phyloP scores from a whole-genome alignment of 2,888 invertebrate genomes.

The Tholera decimalis region DNA sequence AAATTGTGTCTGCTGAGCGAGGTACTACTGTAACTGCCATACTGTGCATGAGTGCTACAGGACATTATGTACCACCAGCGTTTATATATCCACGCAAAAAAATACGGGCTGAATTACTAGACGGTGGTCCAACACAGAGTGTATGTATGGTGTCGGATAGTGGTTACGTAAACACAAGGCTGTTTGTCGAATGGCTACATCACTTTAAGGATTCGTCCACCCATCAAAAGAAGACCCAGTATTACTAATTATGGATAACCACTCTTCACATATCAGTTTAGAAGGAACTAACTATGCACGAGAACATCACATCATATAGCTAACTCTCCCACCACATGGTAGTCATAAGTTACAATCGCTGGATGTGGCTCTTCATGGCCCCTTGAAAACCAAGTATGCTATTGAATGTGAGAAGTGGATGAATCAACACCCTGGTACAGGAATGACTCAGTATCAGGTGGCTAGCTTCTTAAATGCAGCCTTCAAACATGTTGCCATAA shows the following conservation, averaged over 20 bases:
- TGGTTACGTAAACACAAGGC: background rate
- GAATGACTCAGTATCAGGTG: no score
- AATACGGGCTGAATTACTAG: background rate
- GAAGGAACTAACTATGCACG: no score
- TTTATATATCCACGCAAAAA: slow-evolving; percentile 1
- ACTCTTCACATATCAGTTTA: no score
- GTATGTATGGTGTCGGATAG: background rate
- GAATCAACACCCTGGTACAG: no score
- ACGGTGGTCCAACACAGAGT: slow-evolving; percentile 1
- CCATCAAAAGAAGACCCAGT: background rate
- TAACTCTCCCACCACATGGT: no score
- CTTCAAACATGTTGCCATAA: background rate
- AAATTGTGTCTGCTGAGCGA: slow-evolving; percentile 5
- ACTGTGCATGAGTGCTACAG: background rate
- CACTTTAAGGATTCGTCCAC: background rate
- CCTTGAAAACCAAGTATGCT: no score
- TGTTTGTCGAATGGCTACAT: background rate
- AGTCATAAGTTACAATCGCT: no score
- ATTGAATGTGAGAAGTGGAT: no score
- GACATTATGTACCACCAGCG: slow-evolving; percentile 1
- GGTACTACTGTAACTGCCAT: background rate
- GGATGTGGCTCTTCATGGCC: no score
- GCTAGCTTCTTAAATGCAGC: no score
- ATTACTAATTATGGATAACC: no score
- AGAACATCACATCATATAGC: no score